Evolutionary conservation across 2,113 vertebrate species (phyloP), one percentile per base, ranked within the genome.

Genomic region (Sylvia atricapilla): DNA sequence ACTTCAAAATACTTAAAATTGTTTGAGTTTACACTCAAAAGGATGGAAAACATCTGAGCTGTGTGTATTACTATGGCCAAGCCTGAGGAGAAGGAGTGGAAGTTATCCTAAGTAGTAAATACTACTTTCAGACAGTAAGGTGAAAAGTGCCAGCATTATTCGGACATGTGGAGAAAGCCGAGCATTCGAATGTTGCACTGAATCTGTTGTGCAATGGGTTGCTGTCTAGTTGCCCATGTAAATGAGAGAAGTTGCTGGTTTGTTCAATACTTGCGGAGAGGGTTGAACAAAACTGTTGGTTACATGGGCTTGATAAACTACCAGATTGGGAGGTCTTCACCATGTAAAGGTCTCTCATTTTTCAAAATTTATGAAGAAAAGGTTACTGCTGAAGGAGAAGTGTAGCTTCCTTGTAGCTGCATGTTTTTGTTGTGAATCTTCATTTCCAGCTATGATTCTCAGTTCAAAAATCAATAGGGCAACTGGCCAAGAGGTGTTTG

Each of bases 301-400:
- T 53, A 1, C 23, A 9, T 9, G 33, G 53, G 41, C 37, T 37
- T 64, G 25, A 53, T 49, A 72, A 87, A 52, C 30, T 39, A 3
- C 25, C 49, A 9, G 49, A 10, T 15, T 2, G 3, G 9, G 46
- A 83, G 43, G 13, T 62, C n/a, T 90, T 69, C 33, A 53, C 23
- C 0, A 1, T n/a, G 14, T 70, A 49, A 60, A 66, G 28, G 53
- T 22, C 0, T 0, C 24, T 30, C 20, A 3, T 66, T 85, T 89
- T 87, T 58, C 35, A 86, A 67, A 88, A 50, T 37, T 12, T 24
- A 0, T 56, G 4, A 52, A 68, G 19, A 62, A 55, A 67, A 70
- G 13, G 11, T 33, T n/a, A 5, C 53, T 87, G 52, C 39, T 47
- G 35, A 50, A 79, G 46, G 37, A 85, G 28, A 50, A 62, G 14